Evolutionary conservation across 1,140 invertebrate species (phyloP).

Genomic region (Acromyrmex heyeri): DNA sequence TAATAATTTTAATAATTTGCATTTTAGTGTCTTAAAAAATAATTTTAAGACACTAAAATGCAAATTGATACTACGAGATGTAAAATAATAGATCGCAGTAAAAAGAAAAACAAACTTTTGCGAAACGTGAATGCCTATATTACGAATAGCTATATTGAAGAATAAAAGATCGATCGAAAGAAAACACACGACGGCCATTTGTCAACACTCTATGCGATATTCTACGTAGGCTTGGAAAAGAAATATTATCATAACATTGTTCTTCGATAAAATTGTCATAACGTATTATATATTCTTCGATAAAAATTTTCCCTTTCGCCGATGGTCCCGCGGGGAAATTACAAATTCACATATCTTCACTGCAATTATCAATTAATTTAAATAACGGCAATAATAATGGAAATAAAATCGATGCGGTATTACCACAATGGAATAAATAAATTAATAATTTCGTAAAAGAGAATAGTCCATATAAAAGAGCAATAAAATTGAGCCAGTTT

Average conservation of each 20-base stretch:
- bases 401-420: not conserved
- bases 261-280: conserved; percentile 29
- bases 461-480: not conserved
- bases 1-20: not conserved
- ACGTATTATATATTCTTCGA: not conserved
- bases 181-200: conserved; percentile 67
- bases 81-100: not conserved
- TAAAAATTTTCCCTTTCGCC: not conserved
- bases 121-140: not conserved
- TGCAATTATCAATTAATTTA: conserved; percentile 28
- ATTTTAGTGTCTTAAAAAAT: not conserved
- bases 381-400: conserved; percentile 9
- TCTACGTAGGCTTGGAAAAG: conserved; percentile 11
- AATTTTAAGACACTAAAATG: not conserved
- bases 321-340: not conserved
- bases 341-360: not conserved
- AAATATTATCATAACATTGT: conserved; percentile 47
- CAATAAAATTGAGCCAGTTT: not conserved
- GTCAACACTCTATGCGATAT: not conserved
- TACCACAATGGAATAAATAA: conserved; percentile 22
- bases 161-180: conserved; percentile 71
- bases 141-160: not conserved
- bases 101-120: conserved; percentile 7
- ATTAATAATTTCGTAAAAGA: conserved; percentile 13
- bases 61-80: not conserved